Conservation (phyloP, 53 echinoderm and acorn worm species). For the Mesocentrotus franciscanus region DNA sequence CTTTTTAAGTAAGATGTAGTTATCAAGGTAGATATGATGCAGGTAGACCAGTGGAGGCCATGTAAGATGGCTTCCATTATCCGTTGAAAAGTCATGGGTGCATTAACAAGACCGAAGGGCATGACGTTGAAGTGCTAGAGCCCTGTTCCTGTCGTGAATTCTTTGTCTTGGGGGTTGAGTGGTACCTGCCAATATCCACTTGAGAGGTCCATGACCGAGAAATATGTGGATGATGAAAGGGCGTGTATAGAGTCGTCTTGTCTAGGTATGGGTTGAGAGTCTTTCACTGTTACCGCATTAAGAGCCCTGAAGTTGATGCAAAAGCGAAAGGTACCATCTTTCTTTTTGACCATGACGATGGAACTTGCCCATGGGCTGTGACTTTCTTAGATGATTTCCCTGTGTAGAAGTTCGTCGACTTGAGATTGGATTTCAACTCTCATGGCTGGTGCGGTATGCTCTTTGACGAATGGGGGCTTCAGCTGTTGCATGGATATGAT, state of each 20-base stretch:
- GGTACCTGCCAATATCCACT: constrained; percentile 91
- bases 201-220: constrained; percentile 76
- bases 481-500: constrained; percentile 2
- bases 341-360: constrained; percentile 62
- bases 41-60: too few species aligned
- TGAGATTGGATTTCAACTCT: too few species aligned
- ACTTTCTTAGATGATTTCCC: too few species aligned
- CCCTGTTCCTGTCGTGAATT: too few species aligned
- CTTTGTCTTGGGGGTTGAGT: not conserved
- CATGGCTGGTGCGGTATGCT: constrained; percentile 50
- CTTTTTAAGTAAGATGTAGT: too few species aligned
- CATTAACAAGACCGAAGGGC: not conserved
- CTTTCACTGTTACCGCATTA: constrained; percentile 13
- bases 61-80: too few species aligned
- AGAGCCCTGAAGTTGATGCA: constrained; percentile 56
- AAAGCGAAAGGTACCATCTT: constrained; percentile 59
- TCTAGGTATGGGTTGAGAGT: constrained; percentile 78
- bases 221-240: too few species aligned
- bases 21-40: too few species aligned
- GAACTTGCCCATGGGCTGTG: too few species aligned
- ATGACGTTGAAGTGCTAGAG: not conserved
- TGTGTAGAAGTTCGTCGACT: too few species aligned
- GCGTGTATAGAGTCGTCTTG: constrained; percentile 85
- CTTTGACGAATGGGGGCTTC: constrained; percentile 2
- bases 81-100: too few species aligned